Base-by-base conservation (phyloP, 1,140 invertebrate species). In the Pogonomyrmex barbatus region DNA sequence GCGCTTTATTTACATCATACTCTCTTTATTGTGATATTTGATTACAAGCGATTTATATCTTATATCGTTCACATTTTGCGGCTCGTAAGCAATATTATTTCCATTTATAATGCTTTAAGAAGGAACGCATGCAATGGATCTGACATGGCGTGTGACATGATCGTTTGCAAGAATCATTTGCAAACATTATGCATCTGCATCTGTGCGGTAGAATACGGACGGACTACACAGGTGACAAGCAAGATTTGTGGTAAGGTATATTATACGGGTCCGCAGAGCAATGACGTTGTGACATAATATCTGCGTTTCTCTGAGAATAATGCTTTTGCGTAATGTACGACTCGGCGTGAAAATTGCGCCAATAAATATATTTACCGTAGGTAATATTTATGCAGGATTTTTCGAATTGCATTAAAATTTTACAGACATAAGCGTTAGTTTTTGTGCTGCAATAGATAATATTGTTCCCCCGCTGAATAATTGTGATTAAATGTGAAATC, bases 151-250 rank as follows among this genome's bases (percentile, higher is more conserved):
- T 73, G 68, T 83, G 79, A 83, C 79, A 83, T 24, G 79, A 83
- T 83, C 68, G 79, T 83, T 83, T 83, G 79, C 79, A 83, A 83
- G 79, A 83, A 83, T 83, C 79, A 83, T 83, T 83, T 83, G 79
- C 79, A 83, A 83, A 54, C 79, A 75, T 83, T 83, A 83, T 75
- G 68, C 79, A 83, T 54, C 68, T 50, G 68, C 54, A 75, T 54
- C 24, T 42, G 42, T 60, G 30, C 10, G 52, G 17, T 45, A 39
- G 68, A 82, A 71, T 71, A 71, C 79, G 54, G 67, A 82, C 79
- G 68, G 79, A 83, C 79, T 83, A 47, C 54, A 60, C 24, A 71
- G 68, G 30, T 83, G 79, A 83, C 79, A 83, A 83, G 79, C 56
- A 83, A 83, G 79, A 83, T 83, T 83, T 83, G 79, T 75, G 54